phyloP scores from a whole-genome alignment of 2,113 vertebrate species.

The Dissostichus mawsoni region DNA sequence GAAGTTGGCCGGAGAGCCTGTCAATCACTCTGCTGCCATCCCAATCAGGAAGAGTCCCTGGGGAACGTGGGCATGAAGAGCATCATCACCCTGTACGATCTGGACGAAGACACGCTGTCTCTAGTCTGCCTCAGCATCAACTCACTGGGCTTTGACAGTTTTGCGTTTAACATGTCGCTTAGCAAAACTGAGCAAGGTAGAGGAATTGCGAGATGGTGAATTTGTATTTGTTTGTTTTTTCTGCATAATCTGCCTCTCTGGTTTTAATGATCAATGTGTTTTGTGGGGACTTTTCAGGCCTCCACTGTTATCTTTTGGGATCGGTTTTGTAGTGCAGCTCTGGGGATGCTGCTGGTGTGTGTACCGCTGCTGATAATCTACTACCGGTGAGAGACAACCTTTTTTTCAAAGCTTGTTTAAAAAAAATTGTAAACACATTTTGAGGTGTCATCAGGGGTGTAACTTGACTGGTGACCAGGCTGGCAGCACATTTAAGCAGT shows the following conservation, averaged over 20 bases:
- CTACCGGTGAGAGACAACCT: no score
- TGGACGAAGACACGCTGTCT: no score
- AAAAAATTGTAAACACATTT: no score
- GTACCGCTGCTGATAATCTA: no score
- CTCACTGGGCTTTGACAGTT: neutral
- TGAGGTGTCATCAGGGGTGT: no score
- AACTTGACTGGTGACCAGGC: no score
- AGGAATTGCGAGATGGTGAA: neutral
- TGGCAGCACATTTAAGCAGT: no score
- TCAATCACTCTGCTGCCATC: constrained; percentile 60
- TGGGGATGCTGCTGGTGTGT: constrained; percentile 56
- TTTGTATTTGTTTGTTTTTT: no score
- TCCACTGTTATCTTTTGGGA: constrained; percentile 7
- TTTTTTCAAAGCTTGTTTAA: no score
- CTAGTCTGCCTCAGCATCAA: no score
- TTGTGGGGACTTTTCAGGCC: constrained; percentile 46
- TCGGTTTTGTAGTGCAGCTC: constrained; percentile 59
- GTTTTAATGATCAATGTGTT: neutral
- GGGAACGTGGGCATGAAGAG: constrained; percentile 8
- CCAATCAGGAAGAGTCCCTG: constrained; percentile 51
- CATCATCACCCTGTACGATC: no score
- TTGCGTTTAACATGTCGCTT: constrained; percentile 64
- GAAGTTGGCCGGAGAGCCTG: constrained; percentile 66
- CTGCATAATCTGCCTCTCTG: no score
- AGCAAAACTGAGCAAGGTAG: constrained; percentile 40